These are phyloP conservation scores for Chrysolina haemoptera DNA, from an alignment of 2,888 invertebrate genomes.

Conservation along the genomic window DNA sequence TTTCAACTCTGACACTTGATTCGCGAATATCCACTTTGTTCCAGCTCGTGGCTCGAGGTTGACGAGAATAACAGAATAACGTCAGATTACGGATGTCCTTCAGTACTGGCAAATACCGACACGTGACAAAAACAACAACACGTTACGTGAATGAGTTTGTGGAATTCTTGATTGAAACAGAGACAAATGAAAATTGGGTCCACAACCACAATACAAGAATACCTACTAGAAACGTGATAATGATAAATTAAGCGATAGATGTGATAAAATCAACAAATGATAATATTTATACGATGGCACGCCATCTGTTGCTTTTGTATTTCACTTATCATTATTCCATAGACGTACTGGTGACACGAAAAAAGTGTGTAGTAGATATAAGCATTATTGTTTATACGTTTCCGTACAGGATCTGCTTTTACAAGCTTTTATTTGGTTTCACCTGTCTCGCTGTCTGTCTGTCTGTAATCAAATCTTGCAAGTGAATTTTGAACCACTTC, in stretches of 20 bases:
- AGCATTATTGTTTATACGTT: too few relatives aligned
- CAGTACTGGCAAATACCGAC: conserved; percentile 47
- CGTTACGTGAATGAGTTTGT: conserved; percentile 31
- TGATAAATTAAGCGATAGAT: too few relatives aligned
- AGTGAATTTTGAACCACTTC: too few relatives aligned
- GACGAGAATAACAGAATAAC: conserved; percentile 37
- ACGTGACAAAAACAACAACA: conserved; percentile 47
- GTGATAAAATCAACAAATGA: not conserved
- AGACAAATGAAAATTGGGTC: too few relatives aligned
- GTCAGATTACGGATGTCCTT: conserved; percentile 49
- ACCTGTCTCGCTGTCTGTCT: too few relatives aligned
- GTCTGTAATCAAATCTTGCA: too few relatives aligned
- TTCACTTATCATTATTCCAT: conserved; percentile 24
- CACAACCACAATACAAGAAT: too few relatives aligned
- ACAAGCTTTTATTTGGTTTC: too few relatives aligned
- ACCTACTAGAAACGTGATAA: too few relatives aligned
- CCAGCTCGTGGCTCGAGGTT: conserved; percentile 41
- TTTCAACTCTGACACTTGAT: conserved; percentile 34
- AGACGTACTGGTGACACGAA: conserved; percentile 8
- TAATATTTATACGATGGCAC: not conserved
- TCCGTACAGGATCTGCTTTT: too few relatives aligned
- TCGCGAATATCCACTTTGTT: conserved; percentile 34
- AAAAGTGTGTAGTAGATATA: too few relatives aligned
- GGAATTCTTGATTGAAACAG: conserved; percentile 25
- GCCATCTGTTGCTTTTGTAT: conserved; percentile 33